Conservation (phyloP, 2,797 vertebrate genomes). For the Cottoperca gobio region DNA sequence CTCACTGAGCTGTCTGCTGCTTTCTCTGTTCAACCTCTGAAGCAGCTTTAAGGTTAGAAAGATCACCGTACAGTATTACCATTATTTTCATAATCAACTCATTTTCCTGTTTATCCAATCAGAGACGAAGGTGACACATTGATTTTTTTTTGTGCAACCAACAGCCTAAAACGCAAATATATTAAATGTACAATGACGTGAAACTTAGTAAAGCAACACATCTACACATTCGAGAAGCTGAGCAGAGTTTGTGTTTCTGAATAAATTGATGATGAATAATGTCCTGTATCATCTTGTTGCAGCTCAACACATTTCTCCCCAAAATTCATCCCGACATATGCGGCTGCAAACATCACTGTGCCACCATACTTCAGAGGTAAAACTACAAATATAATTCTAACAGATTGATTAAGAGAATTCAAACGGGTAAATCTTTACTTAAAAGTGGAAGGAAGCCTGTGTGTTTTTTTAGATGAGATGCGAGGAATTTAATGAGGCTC, state of each 20-base stretch:
- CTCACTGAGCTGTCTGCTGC: background rate
- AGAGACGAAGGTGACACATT: background rate
- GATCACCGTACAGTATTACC: background rate
- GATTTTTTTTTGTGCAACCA: background rate
- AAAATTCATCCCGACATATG: background rate
- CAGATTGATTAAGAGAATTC: background rate
- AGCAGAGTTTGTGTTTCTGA: background rate
- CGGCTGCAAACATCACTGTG: background rate
- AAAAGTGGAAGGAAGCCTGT: background rate
- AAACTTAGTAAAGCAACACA: background rate
- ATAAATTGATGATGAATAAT: background rate
- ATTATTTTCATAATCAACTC: background rate
- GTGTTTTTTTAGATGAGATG: background rate
- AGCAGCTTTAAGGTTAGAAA: slow-evolving; percentile 1
- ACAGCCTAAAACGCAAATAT: background rate
- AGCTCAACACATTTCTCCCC: background rate
- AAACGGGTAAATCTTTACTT: background rate
- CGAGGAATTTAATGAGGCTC: slow-evolving; percentile 24
- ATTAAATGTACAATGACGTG: background rate
- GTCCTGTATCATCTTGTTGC: background rate
- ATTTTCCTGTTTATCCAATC: too few species aligned
- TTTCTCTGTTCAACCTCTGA: slow-evolving; percentile 2
- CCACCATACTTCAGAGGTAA: background rate
- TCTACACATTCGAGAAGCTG: background rate
- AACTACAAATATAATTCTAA: background rate